Conservation (phyloP, 2,113 vertebrate species). For the Carollia perspicillata region DNA sequence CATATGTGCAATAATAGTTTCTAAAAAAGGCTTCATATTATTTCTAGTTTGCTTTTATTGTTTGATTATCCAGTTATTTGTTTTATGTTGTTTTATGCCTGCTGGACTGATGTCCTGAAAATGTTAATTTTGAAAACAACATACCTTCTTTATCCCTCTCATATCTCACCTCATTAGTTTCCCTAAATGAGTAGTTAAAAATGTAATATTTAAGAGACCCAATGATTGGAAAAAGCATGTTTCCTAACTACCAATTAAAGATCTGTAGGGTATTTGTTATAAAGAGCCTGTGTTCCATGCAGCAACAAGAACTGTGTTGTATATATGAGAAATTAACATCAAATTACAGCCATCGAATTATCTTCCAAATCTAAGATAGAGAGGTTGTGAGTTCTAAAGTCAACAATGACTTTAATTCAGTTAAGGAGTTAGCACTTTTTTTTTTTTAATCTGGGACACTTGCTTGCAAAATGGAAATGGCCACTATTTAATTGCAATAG, state of each 20-base stretch:
- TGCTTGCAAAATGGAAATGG: constrained; percentile 19
- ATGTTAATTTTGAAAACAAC: constrained; percentile 77
- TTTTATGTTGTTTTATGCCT: constrained; percentile 70
- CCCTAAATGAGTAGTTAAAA: constrained; percentile 69
- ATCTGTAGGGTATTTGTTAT: constrained; percentile 62
- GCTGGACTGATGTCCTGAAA: constrained; percentile 72
- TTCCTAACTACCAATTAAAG: constrained; percentile 67
- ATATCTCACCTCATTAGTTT: constrained; percentile 61
- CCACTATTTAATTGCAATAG: background rate
- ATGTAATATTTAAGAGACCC: constrained; percentile 65
- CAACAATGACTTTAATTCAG: background rate
- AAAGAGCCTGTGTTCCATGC: constrained; percentile 42
- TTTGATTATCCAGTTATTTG: constrained; percentile 74
- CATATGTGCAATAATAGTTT: constrained; percentile 74
- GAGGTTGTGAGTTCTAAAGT: background rate
- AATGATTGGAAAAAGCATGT: constrained; percentile 55
- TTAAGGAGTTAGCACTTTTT: background rate
- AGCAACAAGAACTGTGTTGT: background rate
- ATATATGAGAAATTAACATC: constrained; percentile 28
- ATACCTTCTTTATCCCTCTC: constrained; percentile 67
- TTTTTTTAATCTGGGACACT: background rate
- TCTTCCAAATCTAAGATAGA: background rate
- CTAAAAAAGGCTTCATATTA: constrained; percentile 66
- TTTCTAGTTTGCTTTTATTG: constrained; percentile 76
- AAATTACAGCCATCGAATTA: background rate